phyloP scores from a whole-genome alignment of 2,113 vertebrate species.

The Hyla sarda region DNA sequence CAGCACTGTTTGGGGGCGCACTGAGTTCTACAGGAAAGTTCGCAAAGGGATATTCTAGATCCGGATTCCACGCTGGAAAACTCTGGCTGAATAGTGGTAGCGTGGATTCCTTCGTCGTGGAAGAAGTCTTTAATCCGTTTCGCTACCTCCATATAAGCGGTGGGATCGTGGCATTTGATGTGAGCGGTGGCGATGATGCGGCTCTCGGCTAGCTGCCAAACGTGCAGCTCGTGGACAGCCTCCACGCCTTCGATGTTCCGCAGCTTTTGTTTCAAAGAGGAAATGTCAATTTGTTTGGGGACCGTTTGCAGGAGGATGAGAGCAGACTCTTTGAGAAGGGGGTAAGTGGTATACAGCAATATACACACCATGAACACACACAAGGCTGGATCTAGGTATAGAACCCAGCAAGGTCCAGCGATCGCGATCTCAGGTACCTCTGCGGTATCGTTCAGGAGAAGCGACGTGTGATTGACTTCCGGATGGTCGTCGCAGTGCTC shows the following conservation, averaged over 20 bases:
- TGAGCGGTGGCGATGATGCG: slow-evolving; percentile 98
- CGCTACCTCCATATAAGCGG: slow-evolving; percentile 96
- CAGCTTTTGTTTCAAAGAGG: slow-evolving; percentile 85
- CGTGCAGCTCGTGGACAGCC: slow-evolving; percentile 95
- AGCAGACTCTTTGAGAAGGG: slow-evolving; percentile 94
- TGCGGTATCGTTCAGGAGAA: slow-evolving; percentile 51
- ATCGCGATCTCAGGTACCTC: slow-evolving; percentile 27
- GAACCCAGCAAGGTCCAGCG: slow-evolving; percentile 94
- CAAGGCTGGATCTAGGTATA: slow-evolving; percentile 93
- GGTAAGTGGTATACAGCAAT: slow-evolving; percentile 95
- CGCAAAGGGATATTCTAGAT: slow-evolving; percentile 83
- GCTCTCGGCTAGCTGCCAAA: slow-evolving; percentile 97
- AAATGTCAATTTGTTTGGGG: slow-evolving; percentile 95
- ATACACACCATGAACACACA: slow-evolving; percentile 96
- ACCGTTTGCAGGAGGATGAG: slow-evolving; percentile 98
- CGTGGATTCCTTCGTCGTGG: slow-evolving; percentile 95
- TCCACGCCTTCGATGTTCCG: slow-evolving; percentile 87
- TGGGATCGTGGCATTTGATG: slow-evolving; percentile 95
- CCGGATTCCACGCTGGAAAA: slow-evolving; percentile 90
- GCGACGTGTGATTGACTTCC: slow-evolving; percentile 76
- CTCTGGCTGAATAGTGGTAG: slow-evolving; percentile 97
- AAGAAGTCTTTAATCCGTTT: slow-evolving; percentile 97
- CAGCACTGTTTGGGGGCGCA: slow-evolving; percentile 96
- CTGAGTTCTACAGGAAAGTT: slow-evolving; percentile 95
- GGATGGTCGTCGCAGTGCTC: slow-evolving; percentile 76